These are phyloP conservation scores for Tapirus terrestris DNA, from an alignment of 2,113 vertebrate species.

Conservation along the genomic window DNA sequence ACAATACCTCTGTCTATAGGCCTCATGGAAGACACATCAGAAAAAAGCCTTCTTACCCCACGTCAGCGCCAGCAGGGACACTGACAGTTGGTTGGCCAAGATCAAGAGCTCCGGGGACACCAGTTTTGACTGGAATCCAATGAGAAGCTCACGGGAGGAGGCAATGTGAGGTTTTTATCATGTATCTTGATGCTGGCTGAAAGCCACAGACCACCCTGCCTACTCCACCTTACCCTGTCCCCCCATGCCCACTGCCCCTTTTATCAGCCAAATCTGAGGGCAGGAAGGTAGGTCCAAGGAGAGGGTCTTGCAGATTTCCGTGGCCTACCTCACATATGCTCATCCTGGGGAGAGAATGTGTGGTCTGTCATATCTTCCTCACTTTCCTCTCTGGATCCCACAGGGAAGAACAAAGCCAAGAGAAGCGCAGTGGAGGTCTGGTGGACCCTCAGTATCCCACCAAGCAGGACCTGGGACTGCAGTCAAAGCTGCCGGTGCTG, in stretches of 20 bases:
- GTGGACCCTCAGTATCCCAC: rapidly evolving
- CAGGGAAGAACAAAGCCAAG: neutral
- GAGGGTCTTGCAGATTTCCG: rapidly evolving
- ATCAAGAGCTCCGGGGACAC: neutral
- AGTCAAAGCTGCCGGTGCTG: neutral
- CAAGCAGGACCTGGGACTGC: neutral
- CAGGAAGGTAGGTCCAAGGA: neutral
- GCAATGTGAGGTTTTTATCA: neutral
- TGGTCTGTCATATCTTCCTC: rapidly evolving
- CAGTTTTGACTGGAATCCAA: neutral
- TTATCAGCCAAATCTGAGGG: neutral
- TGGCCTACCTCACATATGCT: rapidly evolving
- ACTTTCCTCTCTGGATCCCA: neutral
- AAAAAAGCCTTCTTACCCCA: neutral
- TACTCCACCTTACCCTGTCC: rapidly evolving
- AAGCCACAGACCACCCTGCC: neutral
- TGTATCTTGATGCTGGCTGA: neutral
- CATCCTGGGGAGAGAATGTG: too few relatives aligned
- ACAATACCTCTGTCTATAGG: too few relatives aligned
- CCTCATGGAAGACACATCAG: neutral
- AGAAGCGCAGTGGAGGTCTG: rapidly evolving
- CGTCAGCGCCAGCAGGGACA: neutral
- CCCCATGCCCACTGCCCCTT: neutral
- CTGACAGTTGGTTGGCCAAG: neutral
- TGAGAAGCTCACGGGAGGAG: rapidly evolving